These are phyloP conservation scores for Oryzias dopingdopingensis DNA, from an alignment of 2,797 vertebrate genomes.

Conservation along the genomic window DNA sequence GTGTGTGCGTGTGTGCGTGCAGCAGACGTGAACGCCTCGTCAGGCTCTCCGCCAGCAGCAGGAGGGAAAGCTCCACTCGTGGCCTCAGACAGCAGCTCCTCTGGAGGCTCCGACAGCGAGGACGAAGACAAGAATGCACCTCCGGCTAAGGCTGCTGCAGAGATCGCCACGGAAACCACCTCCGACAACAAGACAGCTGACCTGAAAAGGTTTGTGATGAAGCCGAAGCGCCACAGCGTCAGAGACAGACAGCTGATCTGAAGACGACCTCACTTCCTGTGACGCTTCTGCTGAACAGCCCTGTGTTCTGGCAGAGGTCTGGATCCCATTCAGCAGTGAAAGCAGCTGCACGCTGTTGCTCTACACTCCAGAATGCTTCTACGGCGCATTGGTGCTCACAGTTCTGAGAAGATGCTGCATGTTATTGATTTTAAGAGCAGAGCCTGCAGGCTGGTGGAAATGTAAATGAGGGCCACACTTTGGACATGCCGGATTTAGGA, in stretches of 20 bases:
- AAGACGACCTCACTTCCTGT: too few relatives aligned
- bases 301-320: too few relatives aligned
- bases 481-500: too few relatives aligned
- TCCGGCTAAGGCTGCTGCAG: conserved; percentile 10
- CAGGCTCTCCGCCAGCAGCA: conserved; percentile 72
- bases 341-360: too few relatives aligned
- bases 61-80: conserved; percentile 76
- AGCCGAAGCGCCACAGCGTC: background rate
- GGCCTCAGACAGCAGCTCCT: conserved; percentile 87
- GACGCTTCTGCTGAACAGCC: too few relatives aligned
- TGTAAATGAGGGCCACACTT: too few relatives aligned
- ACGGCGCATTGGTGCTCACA: too few relatives aligned
- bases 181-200: conserved; percentile 69
- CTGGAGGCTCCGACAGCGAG: conserved; percentile 82
- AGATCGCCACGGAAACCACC: conserved; percentile 46
- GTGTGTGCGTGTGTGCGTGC: background rate
- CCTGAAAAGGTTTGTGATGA: conserved; percentile 59
- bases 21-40: conserved; percentile 58
- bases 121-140: conserved; percentile 72
- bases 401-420: too few relatives aligned
- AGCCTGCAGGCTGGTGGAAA: too few relatives aligned
- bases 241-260: background rate
- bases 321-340: too few relatives aligned
- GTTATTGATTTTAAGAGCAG: too few relatives aligned
- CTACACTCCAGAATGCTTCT: too few relatives aligned